Conservation (phyloP, 1,140 invertebrate genomes). For the Drosophila mauritiana region DNA sequence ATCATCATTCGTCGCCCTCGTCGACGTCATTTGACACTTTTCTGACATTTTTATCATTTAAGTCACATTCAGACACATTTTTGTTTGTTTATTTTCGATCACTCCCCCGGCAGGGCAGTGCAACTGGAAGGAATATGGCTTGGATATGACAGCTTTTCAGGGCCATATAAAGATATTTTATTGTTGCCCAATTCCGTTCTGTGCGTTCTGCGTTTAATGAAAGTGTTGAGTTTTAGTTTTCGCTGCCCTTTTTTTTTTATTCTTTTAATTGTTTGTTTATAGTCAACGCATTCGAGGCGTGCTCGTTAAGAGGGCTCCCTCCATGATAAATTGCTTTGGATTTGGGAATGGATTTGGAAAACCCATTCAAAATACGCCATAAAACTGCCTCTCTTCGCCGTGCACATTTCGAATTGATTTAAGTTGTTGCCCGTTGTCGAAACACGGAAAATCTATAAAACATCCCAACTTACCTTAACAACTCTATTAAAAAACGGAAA, state of each 20-base stretch:
- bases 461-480: constrained; percentile 67
- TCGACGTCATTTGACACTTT: constrained; percentile 78
- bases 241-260: constrained; percentile 54
- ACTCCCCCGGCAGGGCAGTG: background rate
- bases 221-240: constrained; percentile 81
- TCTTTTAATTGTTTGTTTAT: constrained; percentile 79
- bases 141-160: constrained; percentile 60
- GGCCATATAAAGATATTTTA: constrained; percentile 72
- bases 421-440: constrained; percentile 65
- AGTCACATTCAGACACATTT: constrained; percentile 69
- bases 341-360: constrained; percentile 46
- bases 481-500: constrained; percentile 58
- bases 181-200: constrained; percentile 70
- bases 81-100: constrained; percentile 46
- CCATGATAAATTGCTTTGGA: constrained; percentile 68
- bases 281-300: constrained; percentile 63
- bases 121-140: constrained; percentile 11
- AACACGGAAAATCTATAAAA: constrained; percentile 74
- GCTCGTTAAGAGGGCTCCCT: constrained; percentile 61
- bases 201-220: constrained; percentile 58
- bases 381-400: constrained; percentile 56
- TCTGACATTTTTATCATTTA: constrained; percentile 81
- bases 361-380: constrained; percentile 72
- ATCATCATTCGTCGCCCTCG: constrained; percentile 80
- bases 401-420: constrained; percentile 73